Evolutionary conservation across 2,888 invertebrate genomes (phyloP).

Genomic region (Desoria tigrina): DNA sequence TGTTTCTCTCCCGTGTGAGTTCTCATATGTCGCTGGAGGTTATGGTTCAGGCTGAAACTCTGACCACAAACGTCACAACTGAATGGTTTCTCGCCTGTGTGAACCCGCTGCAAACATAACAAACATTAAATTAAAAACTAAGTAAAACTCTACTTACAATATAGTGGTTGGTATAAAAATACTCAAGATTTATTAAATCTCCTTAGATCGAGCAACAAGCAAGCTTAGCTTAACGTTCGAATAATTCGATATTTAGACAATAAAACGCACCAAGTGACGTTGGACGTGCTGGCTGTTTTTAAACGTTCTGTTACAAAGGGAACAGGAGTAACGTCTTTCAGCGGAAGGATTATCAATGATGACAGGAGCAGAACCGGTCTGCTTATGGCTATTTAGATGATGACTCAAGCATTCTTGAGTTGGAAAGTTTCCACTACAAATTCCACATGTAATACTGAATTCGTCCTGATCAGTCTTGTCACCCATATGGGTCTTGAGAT

Average conservation of each 20-base stretch:
- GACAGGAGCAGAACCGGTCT: constrained; percentile 10
- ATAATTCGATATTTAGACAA: too few species aligned
- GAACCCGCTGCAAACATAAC: not conserved
- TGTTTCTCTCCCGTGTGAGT: constrained; percentile 13
- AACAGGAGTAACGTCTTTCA: constrained; percentile 10
- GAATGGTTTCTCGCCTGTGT: constrained; percentile 5
- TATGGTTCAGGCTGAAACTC: constrained; percentile 10
- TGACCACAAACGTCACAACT: constrained; percentile 7
- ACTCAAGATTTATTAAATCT: too few species aligned
- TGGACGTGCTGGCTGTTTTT: constrained; percentile 20
- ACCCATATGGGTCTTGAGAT: constrained; percentile 14
- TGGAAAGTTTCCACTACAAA: constrained; percentile 4
- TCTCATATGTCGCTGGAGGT: constrained; percentile 16
- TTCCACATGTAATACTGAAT: constrained; percentile 12
- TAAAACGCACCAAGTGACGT: not conserved
- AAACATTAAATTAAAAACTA: too few species aligned
- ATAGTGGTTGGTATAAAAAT: too few species aligned
- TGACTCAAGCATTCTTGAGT: constrained; percentile 8
- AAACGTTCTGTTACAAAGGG: constrained; percentile 14
- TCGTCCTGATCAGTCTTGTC: constrained; percentile 9
- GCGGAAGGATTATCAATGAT: constrained; percentile 15
- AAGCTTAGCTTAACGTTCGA: too few species aligned
- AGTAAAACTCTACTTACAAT: too few species aligned
- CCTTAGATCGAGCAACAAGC: too few species aligned
- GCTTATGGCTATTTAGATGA: constrained; percentile 14